phyloP scores from a whole-genome alignment of 1,140 invertebrate species.

The Lordiphosa collinella region DNA sequence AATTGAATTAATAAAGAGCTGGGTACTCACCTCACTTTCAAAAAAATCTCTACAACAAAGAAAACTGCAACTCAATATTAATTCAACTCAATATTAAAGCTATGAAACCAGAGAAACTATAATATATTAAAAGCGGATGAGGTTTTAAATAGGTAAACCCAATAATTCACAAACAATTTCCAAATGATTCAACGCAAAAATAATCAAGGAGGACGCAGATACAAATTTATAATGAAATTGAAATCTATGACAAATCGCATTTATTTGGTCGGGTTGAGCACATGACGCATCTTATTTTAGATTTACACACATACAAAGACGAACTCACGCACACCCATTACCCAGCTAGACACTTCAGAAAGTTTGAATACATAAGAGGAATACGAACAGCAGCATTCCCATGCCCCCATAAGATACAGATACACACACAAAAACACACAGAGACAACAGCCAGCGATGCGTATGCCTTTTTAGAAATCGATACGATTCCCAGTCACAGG shows the following conservation, averaged over 20 bases:
- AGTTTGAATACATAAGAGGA: constrained; percentile 40
- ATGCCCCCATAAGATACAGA: constrained; percentile 6
- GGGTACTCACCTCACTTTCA: no score
- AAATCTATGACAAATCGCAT: constrained; percentile 23
- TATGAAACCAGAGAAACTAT: no score
- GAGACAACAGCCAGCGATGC: constrained; percentile 33
- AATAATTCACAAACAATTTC: no score
- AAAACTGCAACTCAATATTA: no score
- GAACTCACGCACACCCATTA: not conserved
- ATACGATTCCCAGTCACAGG: constrained; percentile 48
- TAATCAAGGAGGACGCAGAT: constrained; percentile 8
- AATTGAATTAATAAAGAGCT: no score
- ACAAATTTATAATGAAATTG: constrained; percentile 9
- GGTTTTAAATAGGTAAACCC: no score
- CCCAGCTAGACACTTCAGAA: constrained; percentile 41
- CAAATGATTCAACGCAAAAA: constrained; percentile 9
- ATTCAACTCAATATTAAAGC: no score
- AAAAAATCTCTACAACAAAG: no score
- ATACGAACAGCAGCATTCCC: constrained; percentile 24
- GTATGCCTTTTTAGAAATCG: constrained; percentile 61
- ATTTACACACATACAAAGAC: constrained; percentile 9
- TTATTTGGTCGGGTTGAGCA: constrained; percentile 3
- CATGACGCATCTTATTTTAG: constrained; percentile 47
- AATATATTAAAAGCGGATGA: no score
- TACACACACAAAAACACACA: constrained; percentile 12